Evolutionary conservation across 1,140 invertebrate species (phyloP).

Genomic region (Macrostomum lignano): DNA sequence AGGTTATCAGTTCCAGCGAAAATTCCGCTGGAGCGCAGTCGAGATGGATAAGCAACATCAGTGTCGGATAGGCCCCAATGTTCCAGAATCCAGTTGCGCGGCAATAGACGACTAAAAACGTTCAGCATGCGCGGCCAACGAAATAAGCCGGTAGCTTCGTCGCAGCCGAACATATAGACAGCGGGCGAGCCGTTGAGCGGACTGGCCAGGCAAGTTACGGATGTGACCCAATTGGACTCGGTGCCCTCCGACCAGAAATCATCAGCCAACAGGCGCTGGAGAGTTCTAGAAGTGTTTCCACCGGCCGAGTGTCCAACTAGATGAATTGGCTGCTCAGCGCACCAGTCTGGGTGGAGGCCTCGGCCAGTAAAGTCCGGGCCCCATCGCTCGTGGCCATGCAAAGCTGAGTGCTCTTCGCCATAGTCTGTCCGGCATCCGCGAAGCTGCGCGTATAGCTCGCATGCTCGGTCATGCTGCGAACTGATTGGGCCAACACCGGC

Average conservation of each 20-base stretch:
- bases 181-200: background rate
- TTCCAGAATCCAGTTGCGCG: too few relatives aligned
- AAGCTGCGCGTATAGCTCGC: background rate
- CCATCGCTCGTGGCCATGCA: background rate
- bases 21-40: too few relatives aligned
- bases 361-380: background rate
- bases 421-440: background rate
- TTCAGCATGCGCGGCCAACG: too few relatives aligned
- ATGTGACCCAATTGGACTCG: constrained; percentile 1
- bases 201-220: background rate
- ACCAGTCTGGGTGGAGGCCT: background rate
- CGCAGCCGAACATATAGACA: too few relatives aligned
- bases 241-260: background rate
- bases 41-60: too few relatives aligned
- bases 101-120: too few relatives aligned
- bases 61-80: too few relatives aligned
- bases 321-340: background rate
- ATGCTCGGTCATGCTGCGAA: constrained; percentile 1
- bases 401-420: background rate
- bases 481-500: constrained; percentile 3
- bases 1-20: too few relatives aligned
- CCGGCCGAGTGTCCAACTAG: background rate
- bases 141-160: too few relatives aligned
- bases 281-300: background rate
- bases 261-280: background rate